Evolutionary conservation across 1,140 invertebrate species (phyloP).

Genomic region (Drosophila navojoa): DNA sequence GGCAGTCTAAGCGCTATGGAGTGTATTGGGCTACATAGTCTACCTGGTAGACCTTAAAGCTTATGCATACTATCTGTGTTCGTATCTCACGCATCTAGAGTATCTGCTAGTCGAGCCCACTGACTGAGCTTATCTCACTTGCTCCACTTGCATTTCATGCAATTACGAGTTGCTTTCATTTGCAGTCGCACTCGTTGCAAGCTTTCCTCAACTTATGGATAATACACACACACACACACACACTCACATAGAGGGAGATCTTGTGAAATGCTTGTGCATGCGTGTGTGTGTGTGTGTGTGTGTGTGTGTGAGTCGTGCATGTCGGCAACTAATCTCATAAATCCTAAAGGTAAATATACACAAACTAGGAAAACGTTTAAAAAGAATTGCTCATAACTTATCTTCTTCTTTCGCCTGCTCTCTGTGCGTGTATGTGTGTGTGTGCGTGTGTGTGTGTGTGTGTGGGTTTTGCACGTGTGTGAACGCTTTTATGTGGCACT

Average conservation of each 20-base stretch:
- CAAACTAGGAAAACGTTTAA: slow-evolving; percentile 77
- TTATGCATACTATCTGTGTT: too few species aligned
- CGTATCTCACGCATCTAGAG: neutral
- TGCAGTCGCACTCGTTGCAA: slow-evolving; percentile 42
- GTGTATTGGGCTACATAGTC: too few species aligned
- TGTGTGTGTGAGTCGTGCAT: slow-evolving; percentile 22
- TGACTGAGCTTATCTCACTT: neutral
- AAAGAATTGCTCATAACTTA: slow-evolving; percentile 76
- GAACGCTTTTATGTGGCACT: slow-evolving; percentile 38
- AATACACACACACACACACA: slow-evolving; percentile 8
- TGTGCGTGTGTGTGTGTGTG: slow-evolving; percentile 12
- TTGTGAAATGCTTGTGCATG: neutral
- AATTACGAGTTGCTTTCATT: slow-evolving; percentile 72
- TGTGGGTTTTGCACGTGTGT: slow-evolving; percentile 19
- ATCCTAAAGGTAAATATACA: slow-evolving; percentile 79
- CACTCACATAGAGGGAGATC: slow-evolving; percentile 7
- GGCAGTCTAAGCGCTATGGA: neutral
- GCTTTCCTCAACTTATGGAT: slow-evolving; percentile 14
- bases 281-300: neutral
- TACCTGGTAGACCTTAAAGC: too few species aligned
- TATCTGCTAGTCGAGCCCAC: neutral
- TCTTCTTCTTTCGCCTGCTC: slow-evolving; percentile 25
- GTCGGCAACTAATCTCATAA: slow-evolving; percentile 77
- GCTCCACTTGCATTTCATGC: slow-evolving; percentile 66
- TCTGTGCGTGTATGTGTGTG: neutral